Base-by-base conservation (phyloP, 2,888 invertebrate species). In the Dyspetes luteomarginatus region DNA sequence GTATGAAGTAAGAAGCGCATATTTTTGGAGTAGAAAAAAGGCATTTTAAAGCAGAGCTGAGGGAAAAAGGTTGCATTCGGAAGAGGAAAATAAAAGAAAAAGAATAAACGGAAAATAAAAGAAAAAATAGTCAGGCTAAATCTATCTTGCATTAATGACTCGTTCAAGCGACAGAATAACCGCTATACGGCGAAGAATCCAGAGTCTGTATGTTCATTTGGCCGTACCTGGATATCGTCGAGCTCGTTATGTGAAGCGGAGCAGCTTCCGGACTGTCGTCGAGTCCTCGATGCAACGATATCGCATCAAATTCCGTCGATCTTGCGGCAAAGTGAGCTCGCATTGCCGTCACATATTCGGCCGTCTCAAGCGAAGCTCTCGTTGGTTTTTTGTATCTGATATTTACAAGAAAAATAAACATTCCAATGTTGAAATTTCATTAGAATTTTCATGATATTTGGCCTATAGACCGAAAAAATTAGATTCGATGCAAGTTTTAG, bases 201-300 rank as follows among this genome's bases (percentile, higher is more conserved):
- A 36, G 64, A 28, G 24, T 81, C 56, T 69, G 69, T 22, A 78
- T 55, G 69, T 71, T 81, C 45, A 65, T 48, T 60, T 65, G 56
- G 19, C 77, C 90, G 76, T 92, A 93, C 93, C 93, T 94, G 83
- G 94, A 93, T 56, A 94, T 85, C 15, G 94, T 93, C 52, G 94
- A 94, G 15, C 75, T 72, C 19, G 75, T 76, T 26, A 74, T 48
- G 92, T 93, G 60, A 93, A 93, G 58, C 93, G 92, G 71, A 90
- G 92, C n/a, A n/a, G n/a, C 82, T 93, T 92, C 62, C 92, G 92
- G 36, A 93, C 92, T 50, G 92, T 96, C 96, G 86, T 97, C 97
- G 17, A 97, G 92, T 0, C 97, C 97, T 7, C 97, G 93, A 89
- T 97, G 97, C 12, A 97, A 94, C 0, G 96, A 96, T 43, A 97